Conservation (phyloP, 2,888 invertebrate genomes). For the Odontothrips loti region DNA sequence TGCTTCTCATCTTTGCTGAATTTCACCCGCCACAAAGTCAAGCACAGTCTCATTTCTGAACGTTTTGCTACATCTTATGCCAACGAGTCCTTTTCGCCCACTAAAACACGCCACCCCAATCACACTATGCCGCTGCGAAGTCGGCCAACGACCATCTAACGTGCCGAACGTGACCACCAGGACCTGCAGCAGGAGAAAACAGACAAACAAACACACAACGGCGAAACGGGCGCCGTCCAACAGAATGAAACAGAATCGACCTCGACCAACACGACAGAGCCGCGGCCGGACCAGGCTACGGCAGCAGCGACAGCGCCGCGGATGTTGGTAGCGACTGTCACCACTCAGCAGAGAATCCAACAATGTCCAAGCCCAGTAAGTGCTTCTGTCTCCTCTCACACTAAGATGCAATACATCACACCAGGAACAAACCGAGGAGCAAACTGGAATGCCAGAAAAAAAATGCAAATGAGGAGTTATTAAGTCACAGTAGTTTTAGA, state of each 20-base stretch:
- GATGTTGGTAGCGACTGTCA: constrained; percentile 5
- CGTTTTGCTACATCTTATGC: constrained; percentile 4
- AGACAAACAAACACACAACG: constrained; percentile 18
- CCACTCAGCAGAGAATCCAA: neutral
- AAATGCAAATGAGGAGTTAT: no score
- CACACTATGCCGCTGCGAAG: neutral
- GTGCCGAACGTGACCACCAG: neutral
- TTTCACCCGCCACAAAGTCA: constrained; percentile 4
- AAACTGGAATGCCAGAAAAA: no score
- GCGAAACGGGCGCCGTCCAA: neutral
- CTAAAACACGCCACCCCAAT: neutral
- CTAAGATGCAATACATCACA: no score
- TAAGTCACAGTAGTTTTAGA: no score
- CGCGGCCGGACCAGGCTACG: neutral
- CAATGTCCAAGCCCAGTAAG: neutral
- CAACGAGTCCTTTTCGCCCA: neutral
- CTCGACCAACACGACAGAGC: constrained; percentile 7
- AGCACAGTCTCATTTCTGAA: neutral
- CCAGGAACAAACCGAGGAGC: no score
- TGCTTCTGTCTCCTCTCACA: neutral
- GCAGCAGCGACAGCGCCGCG: neutral
- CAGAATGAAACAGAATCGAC: neutral
- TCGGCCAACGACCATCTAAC: neutral
- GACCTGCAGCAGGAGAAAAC: neutral
- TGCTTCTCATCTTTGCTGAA: neutral